A percentile compares a stretch with the other conserved stretches of the same genome.
These are phyloP conservation scores for Rousettus madagascariensis DNA, from an alignment of 2,797 vertebrate species.

Conservation along the genomic window DNA sequence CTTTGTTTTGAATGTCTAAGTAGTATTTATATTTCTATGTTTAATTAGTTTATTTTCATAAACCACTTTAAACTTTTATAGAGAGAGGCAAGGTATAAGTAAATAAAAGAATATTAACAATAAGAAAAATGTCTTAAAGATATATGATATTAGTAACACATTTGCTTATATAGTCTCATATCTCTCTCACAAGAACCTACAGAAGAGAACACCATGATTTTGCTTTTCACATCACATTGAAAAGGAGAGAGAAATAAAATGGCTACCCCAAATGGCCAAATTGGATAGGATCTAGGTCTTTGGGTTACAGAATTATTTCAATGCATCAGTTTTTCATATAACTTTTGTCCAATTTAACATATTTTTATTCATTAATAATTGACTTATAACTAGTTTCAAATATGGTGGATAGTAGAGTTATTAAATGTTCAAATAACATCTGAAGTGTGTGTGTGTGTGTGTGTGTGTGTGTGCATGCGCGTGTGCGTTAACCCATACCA, in stretches of 20 bases:
- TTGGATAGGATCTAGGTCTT: neutral
- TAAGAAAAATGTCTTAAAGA: neutral
- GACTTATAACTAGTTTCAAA: neutral
- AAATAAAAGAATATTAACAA: conserved; percentile 32
- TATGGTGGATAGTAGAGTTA: neutral
- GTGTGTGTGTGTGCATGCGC: neutral
- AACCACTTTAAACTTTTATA: neutral
- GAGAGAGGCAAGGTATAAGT: neutral
- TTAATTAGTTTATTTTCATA: conserved; percentile 21
- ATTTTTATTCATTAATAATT: neutral
- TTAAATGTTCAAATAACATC: neutral
- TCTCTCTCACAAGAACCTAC: neutral
- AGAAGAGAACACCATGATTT: neutral
- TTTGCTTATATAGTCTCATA: neutral
- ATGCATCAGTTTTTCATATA: neutral
- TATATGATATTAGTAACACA: neutral
- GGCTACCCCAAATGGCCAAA: neutral
- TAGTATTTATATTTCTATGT: neutral
- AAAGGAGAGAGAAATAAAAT: neutral
- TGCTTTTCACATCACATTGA: neutral
- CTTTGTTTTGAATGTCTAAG: conserved; percentile 14
- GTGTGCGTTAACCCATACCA: neutral
- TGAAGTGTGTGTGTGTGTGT: neutral
- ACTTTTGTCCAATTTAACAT: neutral
- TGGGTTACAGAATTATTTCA: neutral